These are phyloP conservation scores for Nomada goodeniana DNA, from an alignment of 2,888 invertebrate species.

Conservation along the genomic window DNA sequence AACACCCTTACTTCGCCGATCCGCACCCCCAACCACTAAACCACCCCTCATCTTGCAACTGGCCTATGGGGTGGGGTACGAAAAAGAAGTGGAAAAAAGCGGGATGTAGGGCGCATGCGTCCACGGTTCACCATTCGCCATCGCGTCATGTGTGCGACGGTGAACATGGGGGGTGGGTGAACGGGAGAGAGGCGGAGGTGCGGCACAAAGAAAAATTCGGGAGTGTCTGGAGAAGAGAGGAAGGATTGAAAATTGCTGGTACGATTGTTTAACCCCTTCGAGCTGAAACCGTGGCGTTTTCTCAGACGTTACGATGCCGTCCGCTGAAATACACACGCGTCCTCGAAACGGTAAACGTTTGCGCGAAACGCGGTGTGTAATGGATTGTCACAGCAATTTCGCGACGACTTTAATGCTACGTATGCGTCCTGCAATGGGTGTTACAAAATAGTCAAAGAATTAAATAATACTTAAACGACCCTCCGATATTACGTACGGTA, in stretches of 20 bases:
- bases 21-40: slow-evolving; percentile 72
- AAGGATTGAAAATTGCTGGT: slow-evolving; percentile 52
- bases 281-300: slow-evolving; percentile 12
- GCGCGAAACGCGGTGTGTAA: neutral
- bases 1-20: slow-evolving; percentile 80
- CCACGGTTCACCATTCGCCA: slow-evolving; percentile 68
- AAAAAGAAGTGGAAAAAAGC: slow-evolving; percentile 65
- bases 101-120: slow-evolving; percentile 72
- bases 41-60: slow-evolving; percentile 74
- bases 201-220: slow-evolving; percentile 71
- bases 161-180: slow-evolving; percentile 3
- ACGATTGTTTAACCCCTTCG: slow-evolving; percentile 63
- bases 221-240: slow-evolving; percentile 56
- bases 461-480: too few relatives aligned
- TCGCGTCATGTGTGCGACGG: slow-evolving; percentile 72
- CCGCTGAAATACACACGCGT: neutral
- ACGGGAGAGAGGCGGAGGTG: slow-evolving; percentile 14
- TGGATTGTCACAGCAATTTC: too few relatives aligned
- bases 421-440: neutral
- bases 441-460: too few relatives aligned
- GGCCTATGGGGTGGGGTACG: slow-evolving; percentile 56
- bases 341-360: slow-evolving; percentile 11
- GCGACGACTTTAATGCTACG: too few relatives aligned
- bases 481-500: too few relatives aligned
- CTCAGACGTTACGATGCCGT: slow-evolving; percentile 12